Percentiles rank a stretch among this genome's conserved stretches.
Conservation (phyloP, 2,888 invertebrate species). For the Disparrhopalites patrizii region DNA sequence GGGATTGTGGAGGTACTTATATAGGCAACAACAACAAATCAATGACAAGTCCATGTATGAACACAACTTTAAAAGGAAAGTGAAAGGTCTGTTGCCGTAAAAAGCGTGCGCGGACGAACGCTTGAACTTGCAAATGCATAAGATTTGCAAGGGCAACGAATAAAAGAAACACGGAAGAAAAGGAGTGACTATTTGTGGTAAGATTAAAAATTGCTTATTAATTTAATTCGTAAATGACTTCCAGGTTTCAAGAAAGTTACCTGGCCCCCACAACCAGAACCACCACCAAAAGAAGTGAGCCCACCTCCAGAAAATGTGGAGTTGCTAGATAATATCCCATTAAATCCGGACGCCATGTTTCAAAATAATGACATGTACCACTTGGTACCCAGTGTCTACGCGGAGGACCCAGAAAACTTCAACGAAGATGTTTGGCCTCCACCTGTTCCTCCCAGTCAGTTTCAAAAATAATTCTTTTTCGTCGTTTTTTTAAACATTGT, state of each 20-base stretch:
- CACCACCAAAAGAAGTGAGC: slow-evolving; percentile 30
- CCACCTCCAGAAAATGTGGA: slow-evolving; percentile 37
- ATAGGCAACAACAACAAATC: too few relatives aligned
- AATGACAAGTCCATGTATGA: too few relatives aligned
- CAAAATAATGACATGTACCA: slow-evolving; percentile 42
- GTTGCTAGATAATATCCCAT: slow-evolving; percentile 41
- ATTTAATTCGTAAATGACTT: background rate
- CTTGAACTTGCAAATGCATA: too few relatives aligned
- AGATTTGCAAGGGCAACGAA: too few relatives aligned
- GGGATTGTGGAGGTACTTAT: too few relatives aligned
- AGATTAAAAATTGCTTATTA: background rate
- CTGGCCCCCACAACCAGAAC: slow-evolving; percentile 45
- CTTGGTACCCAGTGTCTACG: slow-evolving; percentile 46
- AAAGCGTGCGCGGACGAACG: too few relatives aligned
- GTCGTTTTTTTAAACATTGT: too few relatives aligned
- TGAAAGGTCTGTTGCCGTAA: too few relatives aligned
- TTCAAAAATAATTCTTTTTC: too few relatives aligned
- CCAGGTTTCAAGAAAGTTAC: slow-evolving; percentile 40
- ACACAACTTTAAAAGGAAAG: too few relatives aligned
- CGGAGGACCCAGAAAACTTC: slow-evolving; percentile 45
- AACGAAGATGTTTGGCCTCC: slow-evolving; percentile 45
- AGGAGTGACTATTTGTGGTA: too few relatives aligned
- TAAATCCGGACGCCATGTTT: slow-evolving; percentile 32
- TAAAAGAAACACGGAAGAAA: too few relatives aligned
- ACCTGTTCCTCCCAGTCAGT: slow-evolving; percentile 41